Base-by-base conservation (phyloP, 2,797 vertebrate species). In the Chromobotia macracanthus region DNA sequence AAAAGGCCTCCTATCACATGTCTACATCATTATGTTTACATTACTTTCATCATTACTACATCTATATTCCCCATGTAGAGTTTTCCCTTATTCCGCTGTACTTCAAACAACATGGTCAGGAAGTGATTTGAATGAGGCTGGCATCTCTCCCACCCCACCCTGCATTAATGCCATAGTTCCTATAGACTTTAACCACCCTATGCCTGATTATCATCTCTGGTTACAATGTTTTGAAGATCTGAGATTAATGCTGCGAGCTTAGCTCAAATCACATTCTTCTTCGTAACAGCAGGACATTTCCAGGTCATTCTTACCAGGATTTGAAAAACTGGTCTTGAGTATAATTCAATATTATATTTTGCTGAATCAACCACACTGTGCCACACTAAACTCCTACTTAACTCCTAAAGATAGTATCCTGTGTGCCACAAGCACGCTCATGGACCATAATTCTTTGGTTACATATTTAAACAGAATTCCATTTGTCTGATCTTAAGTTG, bases 381-480 rank as follows among this genome's bases (percentile, higher is more conserved):
- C 7, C 58, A 35, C 25, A 16, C 23, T 51, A 64, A 65, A 75
- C 48, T 38, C 53, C 50, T 76, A 76, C 51, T 76, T 67, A 76
- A 68, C 38, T 76, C 35, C 51, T 67, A 67, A 76, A 67, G 25
- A 67, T 67, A 68, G 50, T 12, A 1, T 67, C 28, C 12, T 31
- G 5, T 65, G 19, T 8, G 38, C 75, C 65, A 68, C 75, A 68
- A 77, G 53, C 74, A 58, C 7, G 16, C 51, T 46, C 12, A 23
- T 31, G 18, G 13, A 60, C 16, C 53, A 77, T 58, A 68, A 55
- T 58, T 46, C 38, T 77, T 69, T 60, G 51, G 51, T 77, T 60
- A 21, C 53, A 69, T 58, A 58, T 60, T 67, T 58, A 56, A 5
- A 23, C 11, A 23, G 9, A 23, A 56, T 56, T 56, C 19, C 53